Conservation (phyloP, 2,797 vertebrate genomes). For the Cynopterus sphinx region DNA sequence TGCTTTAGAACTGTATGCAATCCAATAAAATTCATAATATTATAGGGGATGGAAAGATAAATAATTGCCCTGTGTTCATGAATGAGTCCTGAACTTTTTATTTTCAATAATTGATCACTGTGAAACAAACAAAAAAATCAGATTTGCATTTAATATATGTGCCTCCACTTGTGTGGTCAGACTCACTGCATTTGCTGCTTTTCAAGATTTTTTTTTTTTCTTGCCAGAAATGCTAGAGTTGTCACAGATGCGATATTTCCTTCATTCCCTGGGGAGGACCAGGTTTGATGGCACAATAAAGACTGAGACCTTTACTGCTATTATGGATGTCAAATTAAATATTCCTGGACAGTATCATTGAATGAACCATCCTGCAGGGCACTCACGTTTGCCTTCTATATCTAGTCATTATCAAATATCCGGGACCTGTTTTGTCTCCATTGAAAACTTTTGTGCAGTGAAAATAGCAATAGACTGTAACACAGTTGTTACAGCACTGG, state of each 20-base stretch:
- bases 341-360: neutral
- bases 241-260: slow-evolving; percentile 34
- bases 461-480: neutral
- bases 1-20: neutral
- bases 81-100: slow-evolving; percentile 55
- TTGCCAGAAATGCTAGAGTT: slow-evolving; percentile 12
- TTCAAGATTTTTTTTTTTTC: neutral
- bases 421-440: neutral
- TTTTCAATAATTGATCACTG: slow-evolving; percentile 69
- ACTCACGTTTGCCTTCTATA: neutral
- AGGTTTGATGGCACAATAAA: slow-evolving; percentile 12
- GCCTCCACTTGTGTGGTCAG: neutral
- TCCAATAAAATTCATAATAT: neutral
- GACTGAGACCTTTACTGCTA: neutral
- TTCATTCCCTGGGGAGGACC: neutral
- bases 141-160: slow-evolving; percentile 22
- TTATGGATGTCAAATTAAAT: neutral
- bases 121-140: neutral
- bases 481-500: neutral
- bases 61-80: slow-evolving; percentile 27
- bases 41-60: slow-evolving; percentile 20
- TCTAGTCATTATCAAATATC: neutral
- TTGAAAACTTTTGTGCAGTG: neutral
- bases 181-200: slow-evolving; percentile 43
- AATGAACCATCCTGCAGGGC: neutral